A percentile compares a stretch with the other conserved stretches of the same genome.
phyloP scores from a whole-genome alignment of 2,113 vertebrate species.

The Oceanodroma tethys region DNA sequence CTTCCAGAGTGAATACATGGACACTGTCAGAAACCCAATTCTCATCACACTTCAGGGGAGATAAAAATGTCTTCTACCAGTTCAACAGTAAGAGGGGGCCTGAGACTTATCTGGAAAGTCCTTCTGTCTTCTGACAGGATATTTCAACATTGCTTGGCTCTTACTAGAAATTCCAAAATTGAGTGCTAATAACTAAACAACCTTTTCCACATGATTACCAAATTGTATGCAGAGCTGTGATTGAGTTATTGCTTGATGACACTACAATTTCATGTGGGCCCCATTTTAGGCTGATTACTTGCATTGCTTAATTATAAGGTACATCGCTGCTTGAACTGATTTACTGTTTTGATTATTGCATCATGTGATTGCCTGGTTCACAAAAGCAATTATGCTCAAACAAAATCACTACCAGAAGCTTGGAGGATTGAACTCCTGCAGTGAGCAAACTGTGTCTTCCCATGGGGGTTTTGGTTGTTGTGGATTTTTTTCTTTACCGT shows the following conservation, averaged over 20 bases:
- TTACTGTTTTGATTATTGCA: conserved; percentile 32
- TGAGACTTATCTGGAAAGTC: background rate
- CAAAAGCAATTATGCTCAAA: background rate
- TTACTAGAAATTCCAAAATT: background rate
- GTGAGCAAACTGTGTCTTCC: background rate
- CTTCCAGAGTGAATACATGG: background rate
- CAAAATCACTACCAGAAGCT: background rate
- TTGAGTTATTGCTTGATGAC: conserved; percentile 14
- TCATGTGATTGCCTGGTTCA: conserved; percentile 17
- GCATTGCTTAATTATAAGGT: conserved; percentile 47
- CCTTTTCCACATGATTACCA: background rate
- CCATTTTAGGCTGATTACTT: conserved; percentile 23
- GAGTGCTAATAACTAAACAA: background rate
- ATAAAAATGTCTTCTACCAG: background rate
- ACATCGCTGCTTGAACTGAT: background rate
- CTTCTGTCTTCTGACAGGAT: background rate
- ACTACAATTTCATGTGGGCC: background rate
- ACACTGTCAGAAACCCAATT: background rate
- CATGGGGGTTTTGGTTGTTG: background rate
- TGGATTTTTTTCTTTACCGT: background rate
- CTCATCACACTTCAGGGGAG: background rate
- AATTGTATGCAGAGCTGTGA: background rate
- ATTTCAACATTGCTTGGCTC: background rate
- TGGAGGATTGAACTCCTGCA: background rate
- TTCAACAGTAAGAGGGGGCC: background rate